Conservation (phyloP, 2,888 invertebrate genomes). For the Diplazon laetatorius region DNA sequence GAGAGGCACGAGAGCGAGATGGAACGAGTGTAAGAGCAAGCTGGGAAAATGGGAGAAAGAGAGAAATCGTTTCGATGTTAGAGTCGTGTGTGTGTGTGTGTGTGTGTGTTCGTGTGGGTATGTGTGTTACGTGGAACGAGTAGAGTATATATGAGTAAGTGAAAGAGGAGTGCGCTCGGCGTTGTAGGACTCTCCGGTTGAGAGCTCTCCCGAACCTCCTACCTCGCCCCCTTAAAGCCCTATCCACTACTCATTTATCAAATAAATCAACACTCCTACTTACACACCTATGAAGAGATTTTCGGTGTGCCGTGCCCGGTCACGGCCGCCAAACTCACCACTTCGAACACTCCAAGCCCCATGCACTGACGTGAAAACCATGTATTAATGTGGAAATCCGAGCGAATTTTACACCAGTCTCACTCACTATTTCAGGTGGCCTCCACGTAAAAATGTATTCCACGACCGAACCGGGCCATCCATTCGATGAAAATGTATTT, state of each 20-base stretch:
- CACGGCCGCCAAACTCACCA: constrained; percentile 66
- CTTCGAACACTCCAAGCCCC: neutral
- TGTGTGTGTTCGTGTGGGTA: constrained; percentile 33
- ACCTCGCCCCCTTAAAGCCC: constrained; percentile 74
- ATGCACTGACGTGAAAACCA: no score
- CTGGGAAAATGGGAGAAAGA: constrained; percentile 48
- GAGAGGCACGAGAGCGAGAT: constrained; percentile 51
- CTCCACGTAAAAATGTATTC: no score
- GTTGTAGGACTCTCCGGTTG: constrained; percentile 81
- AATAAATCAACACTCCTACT: constrained; percentile 81
- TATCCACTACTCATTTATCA: constrained; percentile 80
- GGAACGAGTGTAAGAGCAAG: constrained; percentile 55
- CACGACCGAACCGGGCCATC: no score
- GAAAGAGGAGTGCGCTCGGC: constrained; percentile 79
- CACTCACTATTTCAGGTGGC: no score
- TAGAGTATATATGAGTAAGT: constrained; percentile 63
- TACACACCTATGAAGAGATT: constrained; percentile 79
- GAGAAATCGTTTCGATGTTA: constrained; percentile 54
- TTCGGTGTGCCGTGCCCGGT: constrained; percentile 61
- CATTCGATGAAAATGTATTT: no score
- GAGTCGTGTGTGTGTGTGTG: constrained; percentile 49
- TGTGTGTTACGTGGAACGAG: constrained; percentile 23
- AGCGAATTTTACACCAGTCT: no score
- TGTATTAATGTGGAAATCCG: no score
- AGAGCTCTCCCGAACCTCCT: constrained; percentile 77